phyloP scores from a whole-genome alignment of 2,113 vertebrate species.

The Athene cunicularia region DNA sequence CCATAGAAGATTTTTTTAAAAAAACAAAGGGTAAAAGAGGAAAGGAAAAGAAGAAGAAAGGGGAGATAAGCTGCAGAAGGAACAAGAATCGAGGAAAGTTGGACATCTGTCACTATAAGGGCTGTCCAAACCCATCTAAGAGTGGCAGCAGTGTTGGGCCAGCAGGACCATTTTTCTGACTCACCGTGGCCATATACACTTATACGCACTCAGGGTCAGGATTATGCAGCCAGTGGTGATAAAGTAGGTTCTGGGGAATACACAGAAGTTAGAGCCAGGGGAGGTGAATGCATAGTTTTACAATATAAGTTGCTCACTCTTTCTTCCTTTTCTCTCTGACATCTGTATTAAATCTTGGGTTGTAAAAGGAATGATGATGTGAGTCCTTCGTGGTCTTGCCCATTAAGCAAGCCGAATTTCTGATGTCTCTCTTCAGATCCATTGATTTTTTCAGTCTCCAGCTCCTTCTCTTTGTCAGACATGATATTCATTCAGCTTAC shows the following conservation, averaged over 20 bases:
- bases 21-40: neutral
- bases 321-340: neutral
- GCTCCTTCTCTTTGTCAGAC: neutral
- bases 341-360: neutral
- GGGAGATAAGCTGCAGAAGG: neutral
- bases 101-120: too few relatives aligned
- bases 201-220: neutral
- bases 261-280: neutral
- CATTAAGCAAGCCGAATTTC: neutral
- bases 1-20: neutral
- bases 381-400: neutral
- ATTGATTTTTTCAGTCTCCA: neutral
- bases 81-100: neutral
- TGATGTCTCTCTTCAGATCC: neutral
- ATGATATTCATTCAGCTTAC: neutral
- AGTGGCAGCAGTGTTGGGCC: too few relatives aligned
- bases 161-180: neutral
- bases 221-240: too few relatives aligned
- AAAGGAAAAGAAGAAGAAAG: neutral
- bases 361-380: neutral
- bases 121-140: neutral
- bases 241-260: neutral
- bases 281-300: neutral
- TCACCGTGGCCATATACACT: accelerated
- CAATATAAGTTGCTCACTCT: neutral